phyloP scores from a whole-genome alignment of 2,113 vertebrate genomes.

The Myotis yumanensis region DNA sequence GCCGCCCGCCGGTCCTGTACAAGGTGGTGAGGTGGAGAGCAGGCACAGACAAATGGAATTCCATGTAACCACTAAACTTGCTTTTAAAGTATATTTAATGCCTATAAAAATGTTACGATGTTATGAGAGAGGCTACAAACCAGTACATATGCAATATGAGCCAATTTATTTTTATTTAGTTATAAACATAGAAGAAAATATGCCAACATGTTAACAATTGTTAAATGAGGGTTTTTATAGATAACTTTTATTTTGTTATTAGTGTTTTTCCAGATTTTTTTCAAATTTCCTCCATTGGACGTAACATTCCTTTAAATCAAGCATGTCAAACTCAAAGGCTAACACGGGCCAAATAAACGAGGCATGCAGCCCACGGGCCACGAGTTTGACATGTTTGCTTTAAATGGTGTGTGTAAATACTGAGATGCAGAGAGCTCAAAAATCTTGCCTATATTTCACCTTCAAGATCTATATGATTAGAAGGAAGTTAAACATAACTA shows the following conservation, averaged over 20 bases:
- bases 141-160: background rate
- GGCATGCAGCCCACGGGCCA: too few species aligned
- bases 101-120: constrained; percentile 6
- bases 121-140: constrained; percentile 23
- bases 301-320: background rate
- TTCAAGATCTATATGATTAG: background rate
- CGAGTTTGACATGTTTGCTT: too few species aligned
- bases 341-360: too few species aligned
- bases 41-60: background rate
- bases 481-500: constrained; percentile 31
- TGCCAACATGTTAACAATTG: background rate
- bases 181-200: constrained; percentile 21
- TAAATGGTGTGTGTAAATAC: background rate
- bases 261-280: background rate
- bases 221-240: background rate
- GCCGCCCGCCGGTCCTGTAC: background rate
- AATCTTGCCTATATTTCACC: background rate
- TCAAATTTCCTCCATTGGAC: background rate
- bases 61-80: background rate
- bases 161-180: background rate
- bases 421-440: too few species aligned
- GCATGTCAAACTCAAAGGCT: background rate
- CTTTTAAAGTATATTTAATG: background rate
- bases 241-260: constrained; percentile 15
- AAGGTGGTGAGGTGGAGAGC: background rate